Evolutionary conservation across 2,113 vertebrate genomes (phyloP).

Genomic region (Cyanocitta stelleri): DNA sequence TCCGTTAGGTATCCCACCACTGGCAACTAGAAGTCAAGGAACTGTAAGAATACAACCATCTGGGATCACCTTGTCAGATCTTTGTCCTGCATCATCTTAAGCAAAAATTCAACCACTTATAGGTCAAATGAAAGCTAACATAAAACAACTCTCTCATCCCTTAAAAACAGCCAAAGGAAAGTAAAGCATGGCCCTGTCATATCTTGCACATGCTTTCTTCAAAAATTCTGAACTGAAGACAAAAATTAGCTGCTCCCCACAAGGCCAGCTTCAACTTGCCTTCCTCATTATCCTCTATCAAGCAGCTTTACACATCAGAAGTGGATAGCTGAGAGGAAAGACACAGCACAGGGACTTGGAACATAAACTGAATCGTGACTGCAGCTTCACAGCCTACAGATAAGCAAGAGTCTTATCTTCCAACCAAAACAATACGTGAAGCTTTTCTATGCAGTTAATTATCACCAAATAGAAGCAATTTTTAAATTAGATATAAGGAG

Average conservation of each 20-base stretch:
- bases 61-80: not conserved
- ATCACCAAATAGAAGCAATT: not conserved
- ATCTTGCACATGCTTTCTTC: not conserved
- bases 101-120: not conserved
- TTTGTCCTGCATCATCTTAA: not conserved
- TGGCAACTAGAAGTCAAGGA: not conserved
- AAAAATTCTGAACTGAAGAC: not conserved
- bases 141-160: not conserved
- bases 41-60: not conserved
- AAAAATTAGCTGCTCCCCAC: not conserved
- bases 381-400: not conserved
- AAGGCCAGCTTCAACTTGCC: not conserved
- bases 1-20: not conserved
- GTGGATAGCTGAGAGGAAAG: not conserved
- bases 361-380: not conserved
- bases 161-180: not conserved
- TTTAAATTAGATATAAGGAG: not conserved
- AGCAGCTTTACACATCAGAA: not conserved
- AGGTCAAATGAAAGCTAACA: not conserved
- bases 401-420: not conserved
- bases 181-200: not conserved
- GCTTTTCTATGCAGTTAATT: not conserved
- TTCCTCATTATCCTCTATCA: not conserved
- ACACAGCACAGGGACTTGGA: not conserved
- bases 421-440: not conserved